phyloP scores from a whole-genome alignment of 2,888 invertebrate species.

The Ryuthela nishihirai region DNA sequence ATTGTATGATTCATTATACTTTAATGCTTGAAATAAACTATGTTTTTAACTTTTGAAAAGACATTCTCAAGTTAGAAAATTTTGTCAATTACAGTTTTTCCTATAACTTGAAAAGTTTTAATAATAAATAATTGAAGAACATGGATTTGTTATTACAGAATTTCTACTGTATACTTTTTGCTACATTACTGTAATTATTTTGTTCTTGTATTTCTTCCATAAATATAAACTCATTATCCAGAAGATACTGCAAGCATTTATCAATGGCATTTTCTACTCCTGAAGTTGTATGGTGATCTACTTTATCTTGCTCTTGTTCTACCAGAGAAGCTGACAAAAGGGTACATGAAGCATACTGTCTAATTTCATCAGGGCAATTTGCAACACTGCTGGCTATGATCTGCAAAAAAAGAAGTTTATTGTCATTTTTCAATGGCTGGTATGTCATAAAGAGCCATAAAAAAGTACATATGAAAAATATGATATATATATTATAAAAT shows the following conservation, averaged over 20 bases:
- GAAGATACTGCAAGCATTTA: constrained; percentile 63
- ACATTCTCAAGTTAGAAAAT: no score
- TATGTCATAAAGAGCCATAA: background rate
- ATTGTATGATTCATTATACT: no score
- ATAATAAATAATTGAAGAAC: no score
- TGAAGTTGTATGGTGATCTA: background rate
- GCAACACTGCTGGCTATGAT: constrained; percentile 85
- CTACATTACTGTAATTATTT: constrained; percentile 13
- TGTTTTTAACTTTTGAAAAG: no score
- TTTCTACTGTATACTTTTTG: no score
- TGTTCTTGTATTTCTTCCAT: constrained; percentile 12
- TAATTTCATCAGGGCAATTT: constrained; percentile 65
- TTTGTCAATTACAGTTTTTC: no score
- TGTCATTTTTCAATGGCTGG: no score
- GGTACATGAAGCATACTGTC: constrained; percentile 74
- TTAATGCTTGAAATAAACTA: no score
- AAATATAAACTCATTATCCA: constrained; percentile 67
- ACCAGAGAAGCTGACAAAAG: constrained; percentile 57
- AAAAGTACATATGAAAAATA: constrained; percentile 1
- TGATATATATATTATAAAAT: background rate
- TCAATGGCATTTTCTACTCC: constrained; percentile 52
- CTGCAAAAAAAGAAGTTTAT: constrained; percentile 43
- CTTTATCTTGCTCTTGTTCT: constrained; percentile 44
- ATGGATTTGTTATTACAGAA: no score
- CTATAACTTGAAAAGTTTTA: no score